Evolutionary conservation across 2,888 invertebrate species (phyloP).

Genomic region (Tetragnatha montana): DNA sequence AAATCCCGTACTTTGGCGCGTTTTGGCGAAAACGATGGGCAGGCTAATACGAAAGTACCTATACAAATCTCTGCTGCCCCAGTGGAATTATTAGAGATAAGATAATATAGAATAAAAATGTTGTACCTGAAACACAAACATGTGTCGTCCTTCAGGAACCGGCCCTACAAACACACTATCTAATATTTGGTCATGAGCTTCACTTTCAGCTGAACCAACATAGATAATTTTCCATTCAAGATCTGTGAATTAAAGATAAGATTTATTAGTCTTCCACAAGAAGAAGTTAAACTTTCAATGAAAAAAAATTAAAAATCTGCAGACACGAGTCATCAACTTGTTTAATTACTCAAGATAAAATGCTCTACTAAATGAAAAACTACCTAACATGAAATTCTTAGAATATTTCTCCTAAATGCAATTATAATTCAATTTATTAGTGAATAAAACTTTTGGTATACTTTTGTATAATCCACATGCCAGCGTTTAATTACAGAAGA

Average conservation of each 20-base stretch:
- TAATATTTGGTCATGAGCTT: slow-evolving; percentile 93
- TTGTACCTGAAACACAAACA: slow-evolving; percentile 92
- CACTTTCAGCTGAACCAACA: slow-evolving; percentile 98
- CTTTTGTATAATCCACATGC: no score
- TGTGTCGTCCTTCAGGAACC: slow-evolving; percentile 95
- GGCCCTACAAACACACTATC: slow-evolving; percentile 99
- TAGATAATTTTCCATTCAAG: slow-evolving; percentile 99
- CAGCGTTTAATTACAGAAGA: no score
- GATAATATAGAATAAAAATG: neutral
- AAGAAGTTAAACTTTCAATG: neutral
- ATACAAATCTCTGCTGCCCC: no score
- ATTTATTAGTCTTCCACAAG: neutral
- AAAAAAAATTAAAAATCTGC: neutral
- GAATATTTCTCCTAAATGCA: no score
- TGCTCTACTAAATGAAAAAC: no score
- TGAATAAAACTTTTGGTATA: no score
- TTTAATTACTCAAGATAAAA: neutral
- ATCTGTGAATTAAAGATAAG: slow-evolving; percentile 80
- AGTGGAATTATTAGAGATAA: neutral
- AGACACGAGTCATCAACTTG: neutral
- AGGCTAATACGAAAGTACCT: no score
- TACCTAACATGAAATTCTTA: no score
- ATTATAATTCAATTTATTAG: no score
- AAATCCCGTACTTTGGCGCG: no score
- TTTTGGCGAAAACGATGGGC: no score